A percentile compares a stretch with the other conserved stretches of the same genome.
phyloP scores from a whole-genome alignment of 2,113 vertebrate species.

The Bubo blakistoni region DNA sequence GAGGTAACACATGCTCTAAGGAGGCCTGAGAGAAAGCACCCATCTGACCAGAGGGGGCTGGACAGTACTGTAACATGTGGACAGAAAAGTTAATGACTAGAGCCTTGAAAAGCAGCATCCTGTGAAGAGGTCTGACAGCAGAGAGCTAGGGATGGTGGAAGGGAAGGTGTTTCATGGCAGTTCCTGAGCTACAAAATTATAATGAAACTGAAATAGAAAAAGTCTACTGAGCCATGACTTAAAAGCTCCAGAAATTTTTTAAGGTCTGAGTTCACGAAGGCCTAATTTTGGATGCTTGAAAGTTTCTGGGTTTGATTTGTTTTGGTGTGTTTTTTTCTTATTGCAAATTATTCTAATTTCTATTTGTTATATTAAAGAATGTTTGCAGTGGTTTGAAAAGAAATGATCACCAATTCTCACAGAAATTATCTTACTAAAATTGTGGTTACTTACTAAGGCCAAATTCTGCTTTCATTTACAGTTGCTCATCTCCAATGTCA shows the following conservation, averaged over 20 bases:
- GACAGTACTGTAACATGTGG: rapidly evolving
- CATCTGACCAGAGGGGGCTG: background rate
- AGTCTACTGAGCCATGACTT: background rate
- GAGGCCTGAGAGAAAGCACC: background rate
- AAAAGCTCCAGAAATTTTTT: background rate
- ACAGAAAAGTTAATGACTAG: background rate
- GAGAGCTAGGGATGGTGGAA: background rate
- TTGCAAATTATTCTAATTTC: background rate
- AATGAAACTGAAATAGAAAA: background rate
- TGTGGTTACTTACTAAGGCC: background rate
- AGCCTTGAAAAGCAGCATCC: background rate
- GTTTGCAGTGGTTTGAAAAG: background rate
- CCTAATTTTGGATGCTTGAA: background rate
- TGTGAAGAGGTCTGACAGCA: background rate
- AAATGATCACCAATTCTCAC: background rate
- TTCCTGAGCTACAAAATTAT: background rate
- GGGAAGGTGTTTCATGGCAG: background rate
- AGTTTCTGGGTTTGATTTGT: background rate
- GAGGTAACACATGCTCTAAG: rapidly evolving
- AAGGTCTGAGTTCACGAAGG: background rate
- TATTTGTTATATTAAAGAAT: background rate
- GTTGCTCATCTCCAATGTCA: background rate
- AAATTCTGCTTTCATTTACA: background rate
- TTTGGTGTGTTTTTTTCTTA: background rate
- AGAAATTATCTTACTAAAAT: background rate